Base-by-base conservation (phyloP, 2,113 vertebrate genomes). In the Chlorodrepanis virens region DNA sequence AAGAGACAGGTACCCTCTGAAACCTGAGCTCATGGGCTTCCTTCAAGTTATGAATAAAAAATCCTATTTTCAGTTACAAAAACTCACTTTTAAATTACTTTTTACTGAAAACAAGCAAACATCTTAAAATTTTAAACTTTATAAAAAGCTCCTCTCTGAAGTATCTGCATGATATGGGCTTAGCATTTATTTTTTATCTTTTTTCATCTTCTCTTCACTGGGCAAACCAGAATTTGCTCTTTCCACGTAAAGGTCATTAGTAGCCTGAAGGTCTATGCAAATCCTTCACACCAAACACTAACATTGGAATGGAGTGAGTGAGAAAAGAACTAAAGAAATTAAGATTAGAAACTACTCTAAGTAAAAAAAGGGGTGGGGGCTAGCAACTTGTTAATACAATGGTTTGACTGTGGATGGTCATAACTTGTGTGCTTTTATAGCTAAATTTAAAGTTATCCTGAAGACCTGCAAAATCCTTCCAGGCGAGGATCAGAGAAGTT, bases 201-300 rank as follows among this genome's bases (percentile, higher is more conserved):
- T 89, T 86, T 20, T 72, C 27, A 21, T 82, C 71, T 95, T 96
- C 29, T 84, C 75, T 96, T 96, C 50, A n/a, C 53, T 83, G 74
- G 85, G 54, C 57, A 96, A 97, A 97, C 75, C 44, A 93, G 33
- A 67, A 87, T 81, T 91, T 96, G 18, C 42, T 91, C 12, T 94
- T 97, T 72, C 44, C 98, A 98, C 91, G 94, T 97, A 98, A 99
- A 98, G 97, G 97, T 98, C 98, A 98, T 96, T 97, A 97, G 97
- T 98, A 98, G 97, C 97, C 98, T 97, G 96, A 97, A 98, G 98
- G 98, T 97, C 95, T 97, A 97, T 98, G 97, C 97, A 98, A 98
- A 98, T 97, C 96, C 97, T 97, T 97, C 97, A 97, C 97, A 97
- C 81, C 94, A 91, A 83, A 83, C 21, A 77, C 56, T 82, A 87